phyloP scores from a whole-genome alignment of 2,888 invertebrate genomes.

The Bruchidius siliquastri region DNA sequence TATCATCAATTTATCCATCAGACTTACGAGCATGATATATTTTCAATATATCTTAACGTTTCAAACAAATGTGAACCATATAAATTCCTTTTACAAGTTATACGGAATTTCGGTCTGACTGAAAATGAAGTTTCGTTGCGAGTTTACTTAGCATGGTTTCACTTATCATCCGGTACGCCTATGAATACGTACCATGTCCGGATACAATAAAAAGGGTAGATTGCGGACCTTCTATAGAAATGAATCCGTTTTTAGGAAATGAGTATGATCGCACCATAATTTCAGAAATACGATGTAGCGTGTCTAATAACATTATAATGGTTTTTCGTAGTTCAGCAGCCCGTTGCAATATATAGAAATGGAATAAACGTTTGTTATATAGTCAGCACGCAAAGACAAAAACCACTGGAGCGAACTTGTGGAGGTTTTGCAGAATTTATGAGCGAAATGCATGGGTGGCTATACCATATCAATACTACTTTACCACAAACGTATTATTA shows the following conservation, averaged over 20 bases:
- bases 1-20: no score
- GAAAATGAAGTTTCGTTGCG: no score
- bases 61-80: no score
- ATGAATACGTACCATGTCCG: no score
- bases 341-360: background rate
- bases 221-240: no score
- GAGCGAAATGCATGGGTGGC: background rate
- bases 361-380: background rate
- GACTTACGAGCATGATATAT: no score
- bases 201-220: no score
- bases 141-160: no score
- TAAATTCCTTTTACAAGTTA: no score
- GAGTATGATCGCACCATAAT: background rate
- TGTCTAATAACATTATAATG: background rate
- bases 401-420: background rate
- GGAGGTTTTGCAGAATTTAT: background rate
- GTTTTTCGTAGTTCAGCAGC: background rate
- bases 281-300: background rate
- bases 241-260: background rate
- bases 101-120: no score
- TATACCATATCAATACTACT: background rate
- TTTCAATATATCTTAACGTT: no score
- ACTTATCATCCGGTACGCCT: slow-evolving; percentile 12
- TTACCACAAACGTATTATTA: no score
- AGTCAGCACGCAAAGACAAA: background rate